These are phyloP conservation scores for Pygmarrhopalites habei DNA, from an alignment of 1,140 invertebrate genomes.

Conservation along the genomic window DNA sequence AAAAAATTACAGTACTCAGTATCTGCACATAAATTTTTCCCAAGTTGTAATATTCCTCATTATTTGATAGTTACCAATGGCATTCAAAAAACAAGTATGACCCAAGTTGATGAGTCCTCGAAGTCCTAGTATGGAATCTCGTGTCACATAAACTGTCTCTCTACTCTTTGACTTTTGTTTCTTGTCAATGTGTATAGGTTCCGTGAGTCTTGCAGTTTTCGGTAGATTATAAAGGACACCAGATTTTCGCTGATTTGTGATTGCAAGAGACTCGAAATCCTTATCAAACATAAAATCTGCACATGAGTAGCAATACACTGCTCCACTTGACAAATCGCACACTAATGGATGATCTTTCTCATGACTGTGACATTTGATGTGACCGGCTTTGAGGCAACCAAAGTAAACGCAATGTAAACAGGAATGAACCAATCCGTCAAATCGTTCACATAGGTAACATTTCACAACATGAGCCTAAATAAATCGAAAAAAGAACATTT, in stretches of 20 bases:
- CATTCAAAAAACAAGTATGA: constrained; percentile 99
- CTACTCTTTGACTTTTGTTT: neutral
- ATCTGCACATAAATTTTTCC: no score
- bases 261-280: constrained; percentile 55
- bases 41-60: no score
- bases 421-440: constrained; percentile 56
- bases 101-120: constrained; percentile 91
- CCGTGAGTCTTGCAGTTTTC: neutral
- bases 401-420: constrained; percentile 88
- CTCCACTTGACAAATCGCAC: constrained; percentile 73
- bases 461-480: constrained; percentile 13
- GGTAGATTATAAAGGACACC: constrained; percentile 42
- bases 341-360: constrained; percentile 67
- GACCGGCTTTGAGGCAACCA: constrained; percentile 69
- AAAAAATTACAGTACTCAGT: no score
- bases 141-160: neutral
- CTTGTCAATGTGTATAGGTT: no score
- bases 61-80: no score
- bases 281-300: constrained; percentile 85
- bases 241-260: constrained; percentile 51
- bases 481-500: neutral
- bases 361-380: constrained; percentile 78
- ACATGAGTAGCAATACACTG: constrained; percentile 85
- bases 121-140: constrained; percentile 50
- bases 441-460: constrained; percentile 21